Percentiles rank a stretch among this genome's conserved stretches.
Conservation (phyloP, 2,797 vertebrate species). For the Cetoscarus ocellatus region DNA sequence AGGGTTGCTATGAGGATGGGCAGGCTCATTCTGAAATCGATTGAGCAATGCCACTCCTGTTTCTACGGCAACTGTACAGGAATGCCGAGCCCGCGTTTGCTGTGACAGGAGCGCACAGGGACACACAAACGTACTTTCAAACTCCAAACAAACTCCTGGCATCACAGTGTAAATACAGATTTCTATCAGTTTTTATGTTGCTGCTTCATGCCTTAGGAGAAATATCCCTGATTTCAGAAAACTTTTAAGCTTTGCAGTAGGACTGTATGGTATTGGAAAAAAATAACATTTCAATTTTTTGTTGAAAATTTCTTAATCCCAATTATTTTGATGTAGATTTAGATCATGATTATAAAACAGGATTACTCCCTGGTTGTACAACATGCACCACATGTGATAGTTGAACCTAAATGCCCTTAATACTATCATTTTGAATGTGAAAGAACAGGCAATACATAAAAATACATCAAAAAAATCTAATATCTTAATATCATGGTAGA, state of each 20-base stretch:
- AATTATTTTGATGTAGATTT: too few species aligned
- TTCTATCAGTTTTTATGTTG: conserved; percentile 34
- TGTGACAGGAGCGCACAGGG: conserved; percentile 42
- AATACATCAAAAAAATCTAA: too few species aligned
- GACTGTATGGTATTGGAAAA: too few species aligned
- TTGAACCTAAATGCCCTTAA: too few species aligned
- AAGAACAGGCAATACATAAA: too few species aligned
- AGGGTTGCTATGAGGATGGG: conserved; percentile 56
- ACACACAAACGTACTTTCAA: background rate
- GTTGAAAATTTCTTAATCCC: too few species aligned
- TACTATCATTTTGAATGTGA: too few species aligned
- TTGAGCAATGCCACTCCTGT: conserved; percentile 56
- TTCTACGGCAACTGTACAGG: conserved; percentile 52
- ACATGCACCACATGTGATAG: too few species aligned
- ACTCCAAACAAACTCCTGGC: background rate
- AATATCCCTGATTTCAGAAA: conserved; percentile 54
- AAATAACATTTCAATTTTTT: too few species aligned
- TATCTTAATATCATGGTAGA: too few species aligned
- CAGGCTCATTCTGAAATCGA: conserved; percentile 53
- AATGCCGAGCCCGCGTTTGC: conserved; percentile 52
- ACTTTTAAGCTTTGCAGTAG: conserved; percentile 42
- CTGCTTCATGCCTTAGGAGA: conserved; percentile 20
- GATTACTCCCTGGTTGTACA: too few species aligned
- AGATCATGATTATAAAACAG: too few species aligned
- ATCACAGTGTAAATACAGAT: conserved; percentile 9